Conservation (phyloP, 2,113 vertebrate species). For the Sminthopsis crassicaudata region DNA sequence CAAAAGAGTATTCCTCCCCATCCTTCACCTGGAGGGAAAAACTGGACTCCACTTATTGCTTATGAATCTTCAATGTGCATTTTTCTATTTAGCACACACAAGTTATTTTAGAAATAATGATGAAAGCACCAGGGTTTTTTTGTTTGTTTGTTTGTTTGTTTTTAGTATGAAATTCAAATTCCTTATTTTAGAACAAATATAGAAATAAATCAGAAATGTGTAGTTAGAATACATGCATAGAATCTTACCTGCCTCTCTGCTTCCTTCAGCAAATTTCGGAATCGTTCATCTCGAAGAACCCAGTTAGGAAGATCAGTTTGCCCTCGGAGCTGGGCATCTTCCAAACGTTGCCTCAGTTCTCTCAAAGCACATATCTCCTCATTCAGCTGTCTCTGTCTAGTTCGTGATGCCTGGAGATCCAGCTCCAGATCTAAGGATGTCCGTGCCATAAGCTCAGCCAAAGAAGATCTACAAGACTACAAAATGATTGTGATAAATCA, state of each 20-base stretch:
- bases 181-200: not conserved
- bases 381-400: conserved; percentile 94
- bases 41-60: not conserved
- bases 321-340: conserved; percentile 91
- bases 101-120: not conserved
- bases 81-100: not conserved
- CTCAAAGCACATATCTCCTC: conserved; percentile 94
- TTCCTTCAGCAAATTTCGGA: conserved; percentile 92
- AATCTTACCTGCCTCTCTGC: conserved; percentile 95
- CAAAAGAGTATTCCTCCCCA: not conserved
- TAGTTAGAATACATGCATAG: not conserved
- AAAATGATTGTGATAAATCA: not conserved
- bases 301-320: conserved; percentile 91
- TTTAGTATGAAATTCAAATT: not conserved
- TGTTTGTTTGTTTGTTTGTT: too few relatives aligned
- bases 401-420: conserved; percentile 99
- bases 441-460: conserved; percentile 94
- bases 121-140: too few relatives aligned
- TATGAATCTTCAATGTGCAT: not conserved
- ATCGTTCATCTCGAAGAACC: conserved; percentile 94
- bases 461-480: conserved; percentile 93
- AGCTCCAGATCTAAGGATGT: conserved; percentile 99
- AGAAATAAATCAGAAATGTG: not conserved
- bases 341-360: conserved; percentile 94
- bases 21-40: not conserved